phyloP scores from a whole-genome alignment of 2,113 vertebrate genomes.

The Dicentrarchus labrax region DNA sequence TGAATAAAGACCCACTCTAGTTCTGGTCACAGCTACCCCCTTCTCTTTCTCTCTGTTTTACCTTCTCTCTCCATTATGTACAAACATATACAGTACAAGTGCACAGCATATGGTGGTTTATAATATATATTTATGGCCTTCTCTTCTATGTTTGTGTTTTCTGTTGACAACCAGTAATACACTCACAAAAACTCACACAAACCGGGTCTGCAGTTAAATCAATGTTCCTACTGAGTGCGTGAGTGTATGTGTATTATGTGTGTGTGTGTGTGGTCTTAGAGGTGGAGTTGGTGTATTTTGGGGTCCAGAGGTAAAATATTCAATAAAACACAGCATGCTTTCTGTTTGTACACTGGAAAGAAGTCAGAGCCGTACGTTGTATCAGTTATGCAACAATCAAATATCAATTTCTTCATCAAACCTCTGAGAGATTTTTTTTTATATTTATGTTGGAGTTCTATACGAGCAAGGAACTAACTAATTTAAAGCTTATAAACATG shows the following conservation, averaged over 20 bases:
- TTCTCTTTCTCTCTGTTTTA: constrained; percentile 1
- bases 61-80: background rate
- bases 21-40: constrained; percentile 34
- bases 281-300: constrained; percentile 68
- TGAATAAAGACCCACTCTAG: background rate
- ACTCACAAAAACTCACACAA: constrained; percentile 13
- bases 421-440: background rate
- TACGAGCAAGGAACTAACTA: background rate
- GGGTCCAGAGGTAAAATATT: constrained; percentile 66
- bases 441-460: background rate
- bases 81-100: background rate
- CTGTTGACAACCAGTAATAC: background rate
- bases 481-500: background rate
- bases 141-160: constrained; percentile 5
- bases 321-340: constrained; percentile 68
- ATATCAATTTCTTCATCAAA: constrained; percentile 3
- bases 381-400: constrained; percentile 68
- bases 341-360: constrained; percentile 49
- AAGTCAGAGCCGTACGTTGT: constrained; percentile 67
- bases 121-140: background rate
- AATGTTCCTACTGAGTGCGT: constrained; percentile 30
- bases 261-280: constrained; percentile 49
- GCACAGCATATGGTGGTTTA: constrained; percentile 4
- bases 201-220: constrained; percentile 18
- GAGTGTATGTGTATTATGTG: constrained; percentile 25